These are phyloP conservation scores for Corbicula japonica DNA, from an alignment of 2,888 invertebrate genomes.

Conservation along the genomic window DNA sequence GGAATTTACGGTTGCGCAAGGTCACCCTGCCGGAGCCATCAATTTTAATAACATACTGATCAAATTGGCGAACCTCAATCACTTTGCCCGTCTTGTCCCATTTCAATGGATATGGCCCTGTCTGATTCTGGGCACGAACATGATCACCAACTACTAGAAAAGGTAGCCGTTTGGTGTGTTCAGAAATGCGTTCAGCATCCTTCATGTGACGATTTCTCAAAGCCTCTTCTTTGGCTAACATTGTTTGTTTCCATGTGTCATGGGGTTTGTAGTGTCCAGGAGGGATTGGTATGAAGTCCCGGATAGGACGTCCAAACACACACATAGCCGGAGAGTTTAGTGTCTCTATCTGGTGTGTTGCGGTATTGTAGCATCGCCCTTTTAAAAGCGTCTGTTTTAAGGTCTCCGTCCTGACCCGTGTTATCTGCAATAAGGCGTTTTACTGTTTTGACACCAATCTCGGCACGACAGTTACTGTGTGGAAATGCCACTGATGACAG, in stretches of 20 bases:
- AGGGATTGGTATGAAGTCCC: constrained; percentile 67
- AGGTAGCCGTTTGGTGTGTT: constrained; percentile 62
- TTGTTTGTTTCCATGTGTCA: constrained; percentile 66
- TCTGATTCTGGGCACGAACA: constrained; percentile 70
- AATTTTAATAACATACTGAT: constrained; percentile 10
- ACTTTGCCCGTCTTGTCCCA: constrained; percentile 68
- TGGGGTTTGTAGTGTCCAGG: constrained; percentile 62
- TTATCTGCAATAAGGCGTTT: constrained; percentile 75
- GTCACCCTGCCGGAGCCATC: constrained; percentile 12
- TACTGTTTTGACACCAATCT: constrained; percentile 73
- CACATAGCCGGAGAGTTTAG: constrained; percentile 70
- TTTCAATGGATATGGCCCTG: constrained; percentile 62
- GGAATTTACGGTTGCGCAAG: constrained; percentile 9
- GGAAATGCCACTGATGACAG: constrained; percentile 75
- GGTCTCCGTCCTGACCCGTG: constrained; percentile 62
- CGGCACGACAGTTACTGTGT: constrained; percentile 75
- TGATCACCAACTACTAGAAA: constrained; percentile 55
- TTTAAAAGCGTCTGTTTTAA: constrained; percentile 70
- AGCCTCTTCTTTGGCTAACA: constrained; percentile 54
- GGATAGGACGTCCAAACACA: constrained; percentile 62
- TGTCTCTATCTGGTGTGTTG: constrained; percentile 68
- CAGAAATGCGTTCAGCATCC: constrained; percentile 40
- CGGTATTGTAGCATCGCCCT: constrained; percentile 68
- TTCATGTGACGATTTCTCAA: constrained; percentile 68
- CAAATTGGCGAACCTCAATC: constrained; percentile 22